Evolutionary conservation across 1,140 invertebrate species (phyloP).

Genomic region (Meteorus sp.): DNA sequence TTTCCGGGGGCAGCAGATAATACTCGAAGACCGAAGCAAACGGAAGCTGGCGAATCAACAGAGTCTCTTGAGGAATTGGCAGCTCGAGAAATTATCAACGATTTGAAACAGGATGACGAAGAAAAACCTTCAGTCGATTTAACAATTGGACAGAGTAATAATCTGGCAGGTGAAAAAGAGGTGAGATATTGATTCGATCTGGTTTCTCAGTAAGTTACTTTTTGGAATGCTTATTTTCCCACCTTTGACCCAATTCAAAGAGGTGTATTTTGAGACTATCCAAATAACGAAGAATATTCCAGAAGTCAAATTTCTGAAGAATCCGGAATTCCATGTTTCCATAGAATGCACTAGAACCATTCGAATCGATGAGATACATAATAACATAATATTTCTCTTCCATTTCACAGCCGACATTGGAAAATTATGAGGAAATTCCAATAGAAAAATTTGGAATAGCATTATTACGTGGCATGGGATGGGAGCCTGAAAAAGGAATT

Average conservation of each 20-base stretch:
- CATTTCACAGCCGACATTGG: slow-evolving; percentile 72
- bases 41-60: slow-evolving; percentile 33
- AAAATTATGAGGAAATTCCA: slow-evolving; percentile 90
- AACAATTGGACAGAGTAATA: slow-evolving; percentile 56
- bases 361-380: neutral
- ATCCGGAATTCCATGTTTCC: neutral
- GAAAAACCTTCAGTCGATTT: slow-evolving; percentile 54
- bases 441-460: slow-evolving; percentile 87
- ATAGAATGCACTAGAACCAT: neutral
- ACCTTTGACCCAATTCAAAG: too few species aligned
- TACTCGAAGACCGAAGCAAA: slow-evolving; percentile 37
- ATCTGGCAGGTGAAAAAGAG: slow-evolving; percentile 64
- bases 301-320: neutral
- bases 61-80: slow-evolving; percentile 62
- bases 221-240: neutral
- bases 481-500: slow-evolving; percentile 76
- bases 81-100: slow-evolving; percentile 62
- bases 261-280: too few species aligned
- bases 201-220: neutral
- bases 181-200: slow-evolving; percentile 40
- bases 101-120: slow-evolving; percentile 49
- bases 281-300: too few species aligned
- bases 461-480: slow-evolving; percentile 94
- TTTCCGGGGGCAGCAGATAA: neutral
- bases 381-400: slow-evolving; percentile 23